phyloP scores from a whole-genome alignment of 2,888 invertebrate species.

The Heliconius aoede region DNA sequence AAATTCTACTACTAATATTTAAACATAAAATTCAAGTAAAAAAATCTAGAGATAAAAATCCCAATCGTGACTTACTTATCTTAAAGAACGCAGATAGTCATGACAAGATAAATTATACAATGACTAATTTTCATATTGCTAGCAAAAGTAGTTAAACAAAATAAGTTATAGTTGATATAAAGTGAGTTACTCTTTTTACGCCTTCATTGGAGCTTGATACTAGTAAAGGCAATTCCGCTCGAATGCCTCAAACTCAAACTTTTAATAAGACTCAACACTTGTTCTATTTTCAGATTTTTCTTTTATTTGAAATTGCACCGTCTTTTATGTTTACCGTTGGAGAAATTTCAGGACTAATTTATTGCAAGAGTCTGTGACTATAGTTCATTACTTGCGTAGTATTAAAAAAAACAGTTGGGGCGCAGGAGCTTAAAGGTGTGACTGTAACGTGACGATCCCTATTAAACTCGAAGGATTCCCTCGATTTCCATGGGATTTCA shows the following conservation, averaged over 20 bases:
- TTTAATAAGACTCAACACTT: constrained; percentile 5
- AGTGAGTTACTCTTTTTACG: neutral
- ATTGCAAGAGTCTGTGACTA: neutral
- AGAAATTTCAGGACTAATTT: neutral
- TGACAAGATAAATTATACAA: neutral
- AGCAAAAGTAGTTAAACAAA: no score
- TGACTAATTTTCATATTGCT: neutral
- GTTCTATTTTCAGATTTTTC: constrained; percentile 7
- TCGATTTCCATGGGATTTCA: no score
- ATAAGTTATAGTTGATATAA: neutral
- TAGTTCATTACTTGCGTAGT: neutral
- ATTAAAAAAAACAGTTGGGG: no score
- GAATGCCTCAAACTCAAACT: constrained; percentile 13
- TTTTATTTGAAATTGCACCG: neutral
- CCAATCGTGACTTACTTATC: neutral
- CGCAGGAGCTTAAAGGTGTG: no score
- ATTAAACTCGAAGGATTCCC: no score
- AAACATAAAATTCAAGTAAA: neutral
- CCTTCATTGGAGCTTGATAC: neutral
- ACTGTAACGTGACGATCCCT: no score
- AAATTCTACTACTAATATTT: neutral
- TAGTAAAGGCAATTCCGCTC: constrained; percentile 1
- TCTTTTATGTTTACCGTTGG: neutral
- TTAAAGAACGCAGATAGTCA: neutral
- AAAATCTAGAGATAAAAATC: neutral